These are phyloP conservation scores for Urocyon cinereoargenteus DNA, from an alignment of 2,797 vertebrate genomes.

Conservation along the genomic window DNA sequence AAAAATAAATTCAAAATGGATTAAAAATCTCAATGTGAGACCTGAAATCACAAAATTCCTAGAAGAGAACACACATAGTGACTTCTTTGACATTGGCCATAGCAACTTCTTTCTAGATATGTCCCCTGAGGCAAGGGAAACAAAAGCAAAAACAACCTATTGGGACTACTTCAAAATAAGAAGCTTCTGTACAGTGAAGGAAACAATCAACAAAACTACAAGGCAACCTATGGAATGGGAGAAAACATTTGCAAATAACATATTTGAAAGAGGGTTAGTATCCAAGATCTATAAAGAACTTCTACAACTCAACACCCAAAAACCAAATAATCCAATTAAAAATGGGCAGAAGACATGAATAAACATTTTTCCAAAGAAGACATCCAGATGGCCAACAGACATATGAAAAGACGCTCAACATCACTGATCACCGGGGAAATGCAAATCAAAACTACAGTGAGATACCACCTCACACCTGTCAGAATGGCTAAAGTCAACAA, in stretches of 20 bases:
- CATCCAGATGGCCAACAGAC: neutral
- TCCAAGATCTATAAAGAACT: neutral
- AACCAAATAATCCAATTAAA: neutral
- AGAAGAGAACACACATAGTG: neutral
- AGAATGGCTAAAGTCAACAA: neutral
- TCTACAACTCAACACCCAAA: neutral
- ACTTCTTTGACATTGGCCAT: neutral
- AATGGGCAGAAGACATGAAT: neutral
- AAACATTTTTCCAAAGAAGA: neutral
- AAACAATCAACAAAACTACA: neutral
- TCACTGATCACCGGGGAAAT: neutral
- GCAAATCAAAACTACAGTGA: neutral
- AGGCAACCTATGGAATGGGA: neutral
- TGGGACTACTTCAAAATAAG: neutral
- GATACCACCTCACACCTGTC: neutral
- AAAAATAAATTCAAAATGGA: neutral
- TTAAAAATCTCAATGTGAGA: neutral
- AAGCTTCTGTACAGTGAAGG: neutral
- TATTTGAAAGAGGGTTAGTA: neutral
- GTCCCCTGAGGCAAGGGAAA: neutral
- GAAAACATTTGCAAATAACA: neutral
- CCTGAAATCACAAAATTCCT: neutral
- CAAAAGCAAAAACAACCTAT: neutral
- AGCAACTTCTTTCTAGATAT: neutral
- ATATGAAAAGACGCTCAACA: neutral